A percentile compares a stretch with the other conserved stretches of the same genome.
These are phyloP conservation scores for Eonycteris spelaea DNA, from an alignment of 2,113 vertebrate genomes.

Conservation along the genomic window DNA sequence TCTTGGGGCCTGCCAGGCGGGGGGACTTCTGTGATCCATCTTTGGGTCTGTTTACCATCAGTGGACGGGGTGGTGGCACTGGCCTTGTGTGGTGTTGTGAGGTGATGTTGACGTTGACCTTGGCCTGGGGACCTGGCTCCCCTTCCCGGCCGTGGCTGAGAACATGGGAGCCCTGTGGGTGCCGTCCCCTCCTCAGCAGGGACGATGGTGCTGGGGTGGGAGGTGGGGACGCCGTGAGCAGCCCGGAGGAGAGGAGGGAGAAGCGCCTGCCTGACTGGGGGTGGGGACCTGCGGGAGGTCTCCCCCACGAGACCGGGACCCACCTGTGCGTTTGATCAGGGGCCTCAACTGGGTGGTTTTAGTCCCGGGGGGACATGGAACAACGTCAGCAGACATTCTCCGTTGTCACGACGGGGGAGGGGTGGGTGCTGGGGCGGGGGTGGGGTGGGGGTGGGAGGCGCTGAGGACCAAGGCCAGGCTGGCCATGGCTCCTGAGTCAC, in stretches of 20 bases:
- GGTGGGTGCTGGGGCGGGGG: neutral
- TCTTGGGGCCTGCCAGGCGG: neutral
- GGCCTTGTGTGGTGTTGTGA: neutral
- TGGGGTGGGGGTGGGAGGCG: neutral
- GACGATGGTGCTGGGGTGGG: too few species aligned
- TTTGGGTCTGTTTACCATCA: accelerated
- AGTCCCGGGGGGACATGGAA: neutral
- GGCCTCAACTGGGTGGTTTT: neutral
- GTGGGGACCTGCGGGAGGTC: neutral
- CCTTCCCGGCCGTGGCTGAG: too few species aligned
- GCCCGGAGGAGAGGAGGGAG: neutral
- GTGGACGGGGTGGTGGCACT: neutral
- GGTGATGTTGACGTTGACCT: too few species aligned
- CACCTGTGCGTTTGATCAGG: neutral
- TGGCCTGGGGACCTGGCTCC: neutral
- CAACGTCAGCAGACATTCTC: neutral
- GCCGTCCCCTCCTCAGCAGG: too few species aligned
- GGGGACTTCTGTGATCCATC: neutral
- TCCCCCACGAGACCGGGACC: neutral
- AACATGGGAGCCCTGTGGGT: neutral
- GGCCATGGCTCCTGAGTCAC: neutral
- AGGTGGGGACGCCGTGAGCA: too few species aligned
- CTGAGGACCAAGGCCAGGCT: neutral
- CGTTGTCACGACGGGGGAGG: neutral
- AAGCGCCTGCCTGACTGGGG: neutral